A percentile compares a stretch with the other conserved stretches of the same genome.
Evolutionary conservation across 1,140 invertebrate species (phyloP).

Genomic region (Adelges cooleyi): DNA sequence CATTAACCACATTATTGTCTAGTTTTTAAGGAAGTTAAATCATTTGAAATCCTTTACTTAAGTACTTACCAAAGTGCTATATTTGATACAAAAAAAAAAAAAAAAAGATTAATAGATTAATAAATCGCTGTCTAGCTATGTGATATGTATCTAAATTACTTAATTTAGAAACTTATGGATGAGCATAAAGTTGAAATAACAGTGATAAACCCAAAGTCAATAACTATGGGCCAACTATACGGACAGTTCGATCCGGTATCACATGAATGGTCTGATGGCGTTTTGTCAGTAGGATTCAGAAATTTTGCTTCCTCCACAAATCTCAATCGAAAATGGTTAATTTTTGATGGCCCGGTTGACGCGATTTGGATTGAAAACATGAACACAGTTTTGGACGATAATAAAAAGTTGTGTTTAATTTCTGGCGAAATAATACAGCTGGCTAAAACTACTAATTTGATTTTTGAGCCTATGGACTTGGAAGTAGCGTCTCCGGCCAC

Average conservation of each 20-base stretch:
- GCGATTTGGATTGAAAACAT: conserved; percentile 96
- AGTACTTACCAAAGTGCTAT: no score
- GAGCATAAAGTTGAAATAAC: conserved; percentile 78
- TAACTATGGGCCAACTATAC: conserved; percentile 91
- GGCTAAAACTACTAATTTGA: conserved; percentile 75
- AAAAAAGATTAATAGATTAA: no score
- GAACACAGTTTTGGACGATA: conserved; percentile 93
- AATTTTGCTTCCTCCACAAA: conserved; percentile 72
- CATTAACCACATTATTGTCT: no score
- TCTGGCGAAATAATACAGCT: conserved; percentile 91
- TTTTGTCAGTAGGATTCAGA: conserved; percentile 83
- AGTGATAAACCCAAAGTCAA: conserved; percentile 90
- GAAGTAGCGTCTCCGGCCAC: conserved; percentile 80
- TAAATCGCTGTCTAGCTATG: no score
- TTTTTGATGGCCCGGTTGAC: conserved; percentile 94
- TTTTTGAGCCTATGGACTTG: conserved; percentile 92
- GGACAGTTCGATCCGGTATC: conserved; percentile 89
- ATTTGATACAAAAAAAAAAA: no score
- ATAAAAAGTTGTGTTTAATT: conserved; percentile 87
- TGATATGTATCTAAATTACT: no score
- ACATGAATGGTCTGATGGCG: conserved; percentile 89
- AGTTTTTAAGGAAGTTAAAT: no score
- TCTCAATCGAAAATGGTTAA: conserved; percentile 82
- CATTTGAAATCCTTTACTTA: no score
- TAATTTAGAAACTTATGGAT: conserved; percentile 5